These are phyloP conservation scores for Hirudo medicinalis DNA, from an alignment of 1,140 invertebrate genomes.

Conservation along the genomic window DNA sequence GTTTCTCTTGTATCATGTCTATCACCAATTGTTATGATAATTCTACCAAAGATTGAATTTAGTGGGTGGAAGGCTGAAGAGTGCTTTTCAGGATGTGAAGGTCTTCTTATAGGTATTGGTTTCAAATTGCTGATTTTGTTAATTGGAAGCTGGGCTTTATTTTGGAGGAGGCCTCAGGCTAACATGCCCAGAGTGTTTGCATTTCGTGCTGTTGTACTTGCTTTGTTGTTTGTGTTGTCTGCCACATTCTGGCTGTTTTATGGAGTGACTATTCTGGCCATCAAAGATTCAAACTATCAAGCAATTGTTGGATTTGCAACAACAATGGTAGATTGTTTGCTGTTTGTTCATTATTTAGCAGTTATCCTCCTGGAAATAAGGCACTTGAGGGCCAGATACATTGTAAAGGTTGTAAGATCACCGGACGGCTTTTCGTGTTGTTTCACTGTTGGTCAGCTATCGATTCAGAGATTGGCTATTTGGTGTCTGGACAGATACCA, in stretches of 20 bases:
- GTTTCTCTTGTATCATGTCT: conserved; percentile 68
- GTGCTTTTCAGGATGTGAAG: conserved; percentile 74
- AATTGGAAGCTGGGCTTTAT: conserved; percentile 74
- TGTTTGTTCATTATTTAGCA: conserved; percentile 64
- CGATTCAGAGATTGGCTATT: conserved; percentile 83
- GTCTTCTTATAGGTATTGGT: conserved; percentile 72
- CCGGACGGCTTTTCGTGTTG: conserved; percentile 65
- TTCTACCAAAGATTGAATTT: conserved; percentile 59
- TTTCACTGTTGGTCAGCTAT: conserved; percentile 76
- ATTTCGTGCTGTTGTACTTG: conserved; percentile 69
- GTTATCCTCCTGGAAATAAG: conserved; percentile 80
- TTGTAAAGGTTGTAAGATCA: conserved; percentile 75
- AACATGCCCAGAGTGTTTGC: conserved; percentile 86
- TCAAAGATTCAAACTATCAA: conserved; percentile 28
- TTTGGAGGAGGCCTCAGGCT: conserved; percentile 45
- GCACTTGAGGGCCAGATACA: conserved; percentile 74
- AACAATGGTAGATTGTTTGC: conserved; percentile 72
- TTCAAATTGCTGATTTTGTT: conserved; percentile 81
- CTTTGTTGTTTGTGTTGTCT: conserved; percentile 70
- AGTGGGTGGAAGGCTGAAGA: conserved; percentile 25
- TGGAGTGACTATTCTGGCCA: conserved; percentile 61
- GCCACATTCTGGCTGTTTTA: conserved; percentile 89
- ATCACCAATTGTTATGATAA: conserved; percentile 82
- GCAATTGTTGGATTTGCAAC: conserved; percentile 76
- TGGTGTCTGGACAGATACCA: conserved; percentile 89